phyloP scores from a whole-genome alignment of 2,113 vertebrate genomes.

The Panthera leo region DNA sequence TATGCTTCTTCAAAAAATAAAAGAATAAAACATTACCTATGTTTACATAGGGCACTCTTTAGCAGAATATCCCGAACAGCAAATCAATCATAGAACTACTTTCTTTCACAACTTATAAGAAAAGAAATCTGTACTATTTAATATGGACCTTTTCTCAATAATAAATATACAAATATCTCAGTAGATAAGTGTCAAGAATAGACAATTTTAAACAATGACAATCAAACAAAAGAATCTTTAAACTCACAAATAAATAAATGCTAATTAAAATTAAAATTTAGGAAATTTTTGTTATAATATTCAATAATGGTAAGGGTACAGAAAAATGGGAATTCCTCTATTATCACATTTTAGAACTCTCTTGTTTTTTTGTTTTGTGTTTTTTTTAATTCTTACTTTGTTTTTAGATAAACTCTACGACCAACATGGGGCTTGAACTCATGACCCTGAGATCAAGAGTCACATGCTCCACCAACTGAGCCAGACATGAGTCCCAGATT shows the following conservation, averaged over 20 bases:
- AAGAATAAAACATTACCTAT: neutral
- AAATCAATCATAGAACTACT: slow-evolving; percentile 17
- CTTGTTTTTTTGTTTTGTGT: no score
- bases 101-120: neutral
- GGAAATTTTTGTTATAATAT: neutral
- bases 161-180: slow-evolving; percentile 24
- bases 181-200: neutral
- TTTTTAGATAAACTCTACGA: neutral
- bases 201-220: neutral
- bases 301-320: neutral
- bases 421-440: neutral
- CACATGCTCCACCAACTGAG: neutral
- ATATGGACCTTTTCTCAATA: slow-evolving; percentile 19
- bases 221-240: neutral
- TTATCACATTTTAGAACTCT: neutral
- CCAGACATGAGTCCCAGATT: neutral
- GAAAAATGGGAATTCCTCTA: neutral
- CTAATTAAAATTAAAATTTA: slow-evolving; percentile 50
- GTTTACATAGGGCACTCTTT: neutral
- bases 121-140: slow-evolving; percentile 38
- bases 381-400: neutral
- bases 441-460: neutral
- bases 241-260: slow-evolving; percentile 2
- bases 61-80: neutral
- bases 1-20: slow-evolving; percentile 54